Evolutionary conservation across 1,140 invertebrate genomes (phyloP), one percentile per base, ranked within the genome.

Genomic region (Zaprionus vittiger): DNA sequence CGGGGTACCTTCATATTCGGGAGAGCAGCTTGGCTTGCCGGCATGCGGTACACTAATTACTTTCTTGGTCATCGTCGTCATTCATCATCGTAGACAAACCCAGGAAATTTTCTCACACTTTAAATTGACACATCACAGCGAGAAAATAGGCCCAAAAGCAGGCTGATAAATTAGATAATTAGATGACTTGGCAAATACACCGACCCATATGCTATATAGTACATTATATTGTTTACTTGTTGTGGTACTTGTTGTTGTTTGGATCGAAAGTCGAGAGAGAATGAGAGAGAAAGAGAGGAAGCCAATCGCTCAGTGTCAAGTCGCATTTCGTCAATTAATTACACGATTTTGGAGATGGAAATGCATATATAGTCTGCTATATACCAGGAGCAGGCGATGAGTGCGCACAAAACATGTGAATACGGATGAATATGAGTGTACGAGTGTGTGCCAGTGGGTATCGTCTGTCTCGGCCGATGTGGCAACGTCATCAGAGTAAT

Each of bases 261-360:
- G 44, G 31, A 55, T 47, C 38, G 17, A 49, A 57, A 67, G 41
- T 68, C 41, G 28, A 28, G 5, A 28, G 26, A 28, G 26, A 67
- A 24, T 31, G 15, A 44, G 44, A 63, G 41, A 37, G 31, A 67
- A 44, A 74, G 70, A 67, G 26, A 60, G 72, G 41, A 68, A 71
- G 56, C 65, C 82, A 80, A 90, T 90, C 87, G 89, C 78, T 90
- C 85, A 90, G 79, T 90, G 85, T 90, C 85, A 90, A 74, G 41
- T 65, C 78, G 83, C 74, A 86, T 90, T 91, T 86, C 90, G 86
- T 91, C 90, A 91, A 91, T 91, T 91, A 91, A 91, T 91, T 90
- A 83, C 75, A 75, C 64, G 71, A 81, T 69, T 67, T 73, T 31
- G 61, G 59, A 31, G 62, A 15, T 47, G 41, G 31, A 60, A 70